Conservation (phyloP, 2,113 vertebrate genomes). For the Suncus etruscus region DNA sequence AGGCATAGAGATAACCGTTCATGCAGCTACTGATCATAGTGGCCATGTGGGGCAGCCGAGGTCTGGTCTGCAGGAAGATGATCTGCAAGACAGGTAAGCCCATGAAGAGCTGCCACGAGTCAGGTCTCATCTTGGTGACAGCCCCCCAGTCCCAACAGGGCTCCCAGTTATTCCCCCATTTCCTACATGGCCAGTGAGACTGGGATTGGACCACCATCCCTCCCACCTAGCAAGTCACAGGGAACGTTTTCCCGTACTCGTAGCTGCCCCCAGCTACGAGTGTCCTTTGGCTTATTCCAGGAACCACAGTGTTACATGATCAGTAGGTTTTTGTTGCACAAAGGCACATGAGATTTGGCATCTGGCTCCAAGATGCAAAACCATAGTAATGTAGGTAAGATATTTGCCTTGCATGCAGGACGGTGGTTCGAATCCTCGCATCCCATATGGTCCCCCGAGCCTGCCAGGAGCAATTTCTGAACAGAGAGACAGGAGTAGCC, state of each 20-base stretch:
- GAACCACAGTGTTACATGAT: too few species aligned
- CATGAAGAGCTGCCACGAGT: background rate
- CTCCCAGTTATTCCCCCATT: background rate
- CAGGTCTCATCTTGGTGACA: too few species aligned
- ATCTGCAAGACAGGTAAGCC: conserved; percentile 18
- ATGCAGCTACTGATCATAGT: conserved; percentile 65
- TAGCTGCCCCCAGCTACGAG: background rate
- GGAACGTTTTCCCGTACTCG: background rate
- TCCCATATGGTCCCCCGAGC: too few species aligned
- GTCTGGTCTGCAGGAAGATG: conserved; percentile 75
- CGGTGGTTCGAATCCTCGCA: too few species aligned
- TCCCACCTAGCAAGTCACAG: background rate
- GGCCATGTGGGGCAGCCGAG: conserved; percentile 52
- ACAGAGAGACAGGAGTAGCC: too few species aligned
- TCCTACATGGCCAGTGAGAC: background rate
- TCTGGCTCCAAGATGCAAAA: too few species aligned
- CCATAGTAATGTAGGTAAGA: too few species aligned
- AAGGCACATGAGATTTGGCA: too few species aligned
- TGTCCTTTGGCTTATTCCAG: background rate
- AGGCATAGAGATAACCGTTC: conserved; percentile 68
- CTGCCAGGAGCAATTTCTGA: too few species aligned
- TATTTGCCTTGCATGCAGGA: too few species aligned
- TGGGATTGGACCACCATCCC: background rate
- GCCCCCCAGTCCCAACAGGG: background rate
- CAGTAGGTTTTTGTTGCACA: too few species aligned